Evolutionary conservation across 2,113 vertebrate species (phyloP).

Genomic region (Dendrocopos noguchii): DNA sequence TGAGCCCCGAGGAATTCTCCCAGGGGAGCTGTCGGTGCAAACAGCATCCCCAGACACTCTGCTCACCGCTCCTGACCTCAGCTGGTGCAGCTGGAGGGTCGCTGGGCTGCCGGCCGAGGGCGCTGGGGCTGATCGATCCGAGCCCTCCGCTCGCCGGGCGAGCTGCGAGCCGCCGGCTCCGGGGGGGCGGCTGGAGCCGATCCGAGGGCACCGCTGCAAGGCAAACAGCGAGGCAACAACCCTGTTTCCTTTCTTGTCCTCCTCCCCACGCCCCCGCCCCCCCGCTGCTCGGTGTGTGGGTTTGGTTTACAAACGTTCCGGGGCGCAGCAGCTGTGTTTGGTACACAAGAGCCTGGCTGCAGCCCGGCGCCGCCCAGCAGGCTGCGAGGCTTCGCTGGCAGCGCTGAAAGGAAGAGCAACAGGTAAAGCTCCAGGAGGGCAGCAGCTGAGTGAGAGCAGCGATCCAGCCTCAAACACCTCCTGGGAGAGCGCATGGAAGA

Average conservation of each 20-base stretch:
- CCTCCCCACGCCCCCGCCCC: too few relatives aligned
- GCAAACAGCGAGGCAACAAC: neutral
- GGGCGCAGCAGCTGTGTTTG: neutral
- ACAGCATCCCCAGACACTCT: neutral
- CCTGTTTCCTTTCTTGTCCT: fast-evolving
- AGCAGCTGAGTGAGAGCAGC: neutral
- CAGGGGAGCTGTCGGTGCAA: neutral
- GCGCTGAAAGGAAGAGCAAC: neutral
- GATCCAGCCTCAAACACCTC: neutral
- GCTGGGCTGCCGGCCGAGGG: neutral
- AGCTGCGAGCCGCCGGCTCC: fast-evolving
- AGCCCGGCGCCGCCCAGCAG: neutral
- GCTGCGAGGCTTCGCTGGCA: neutral
- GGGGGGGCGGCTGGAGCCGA: neutral
- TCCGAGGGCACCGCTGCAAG: neutral
- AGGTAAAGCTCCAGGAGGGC: neutral
- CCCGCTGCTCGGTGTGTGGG: neutral
- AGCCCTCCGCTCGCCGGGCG: too few relatives aligned
- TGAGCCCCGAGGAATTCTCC: neutral
- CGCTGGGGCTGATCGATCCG: neutral
- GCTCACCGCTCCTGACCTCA: neutral
- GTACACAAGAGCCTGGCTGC: neutral
- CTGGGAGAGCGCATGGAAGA: fast-evolving
- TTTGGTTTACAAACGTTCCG: neutral
- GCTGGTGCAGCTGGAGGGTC: neutral